Conservation (phyloP, 2,113 vertebrate species). For the Leptosomus discolor region DNA sequence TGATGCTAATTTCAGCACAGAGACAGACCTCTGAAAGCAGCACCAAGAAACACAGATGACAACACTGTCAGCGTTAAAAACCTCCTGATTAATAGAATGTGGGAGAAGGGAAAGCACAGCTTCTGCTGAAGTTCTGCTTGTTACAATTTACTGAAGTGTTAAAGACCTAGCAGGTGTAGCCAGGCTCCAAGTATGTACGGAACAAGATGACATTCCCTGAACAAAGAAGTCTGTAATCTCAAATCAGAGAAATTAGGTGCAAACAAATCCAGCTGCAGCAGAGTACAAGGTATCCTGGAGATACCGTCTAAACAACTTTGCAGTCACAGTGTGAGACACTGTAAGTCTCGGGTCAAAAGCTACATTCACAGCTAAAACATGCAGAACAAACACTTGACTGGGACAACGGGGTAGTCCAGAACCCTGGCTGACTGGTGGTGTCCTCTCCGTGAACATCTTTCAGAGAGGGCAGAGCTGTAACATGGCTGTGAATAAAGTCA, state of each 20-base stretch:
- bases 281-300: background rate
- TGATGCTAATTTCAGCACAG: background rate
- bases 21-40: background rate
- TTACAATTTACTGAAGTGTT: background rate
- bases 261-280: background rate
- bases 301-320: background rate
- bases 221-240: conserved; percentile 35
- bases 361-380: background rate
- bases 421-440: background rate
- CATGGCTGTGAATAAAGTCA: background rate
- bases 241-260: conserved; percentile 16
- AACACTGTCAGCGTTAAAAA: background rate
- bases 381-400: background rate
- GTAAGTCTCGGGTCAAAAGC: background rate
- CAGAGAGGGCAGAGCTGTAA: background rate
- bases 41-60: background rate
- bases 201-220: conserved; percentile 33
- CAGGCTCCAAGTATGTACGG: background rate
- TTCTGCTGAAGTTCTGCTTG: background rate
- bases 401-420: background rate
- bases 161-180: background rate
- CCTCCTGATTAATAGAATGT: background rate
- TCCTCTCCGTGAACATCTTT: background rate
- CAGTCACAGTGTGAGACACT: background rate
- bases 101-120: background rate